These are phyloP conservation scores for Pachydiplax longipennis DNA, from an alignment of 2,888 invertebrate genomes.

Conservation along the genomic window DNA sequence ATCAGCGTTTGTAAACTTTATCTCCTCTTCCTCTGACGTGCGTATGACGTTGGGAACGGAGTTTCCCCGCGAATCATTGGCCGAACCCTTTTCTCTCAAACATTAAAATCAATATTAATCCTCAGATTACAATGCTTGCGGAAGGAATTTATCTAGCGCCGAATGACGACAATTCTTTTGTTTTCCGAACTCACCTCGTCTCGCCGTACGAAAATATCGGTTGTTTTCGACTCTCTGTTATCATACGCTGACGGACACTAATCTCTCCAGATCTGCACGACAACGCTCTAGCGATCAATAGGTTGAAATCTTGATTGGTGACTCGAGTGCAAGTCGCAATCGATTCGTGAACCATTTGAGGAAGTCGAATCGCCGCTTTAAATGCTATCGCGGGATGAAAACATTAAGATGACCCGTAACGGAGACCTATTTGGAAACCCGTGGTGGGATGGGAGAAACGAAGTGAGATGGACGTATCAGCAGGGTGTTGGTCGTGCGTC, in stretches of 20 bases:
- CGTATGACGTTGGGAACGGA: too few relatives aligned
- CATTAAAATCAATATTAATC: too few relatives aligned
- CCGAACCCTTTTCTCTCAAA: too few relatives aligned
- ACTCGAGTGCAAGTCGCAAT: background rate
- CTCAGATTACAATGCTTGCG: background rate
- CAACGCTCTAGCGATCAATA: background rate
- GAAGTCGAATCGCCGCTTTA: background rate
- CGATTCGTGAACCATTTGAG: background rate
- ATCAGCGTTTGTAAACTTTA: too few relatives aligned
- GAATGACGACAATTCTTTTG: background rate
- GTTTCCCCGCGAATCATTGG: too few relatives aligned
- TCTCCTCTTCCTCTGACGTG: too few relatives aligned
- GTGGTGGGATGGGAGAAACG: background rate
- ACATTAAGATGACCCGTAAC: conserved; percentile 23
- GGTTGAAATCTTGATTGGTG: background rate
- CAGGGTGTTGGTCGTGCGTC: conserved; percentile 32
- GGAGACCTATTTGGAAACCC: conserved; percentile 9
- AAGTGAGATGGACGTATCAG: background rate
- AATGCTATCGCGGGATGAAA: conserved; percentile 4
- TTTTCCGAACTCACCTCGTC: background rate
- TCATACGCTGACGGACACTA: background rate
- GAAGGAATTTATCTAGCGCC: background rate
- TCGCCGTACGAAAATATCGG: background rate
- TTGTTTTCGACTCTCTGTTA: background rate
- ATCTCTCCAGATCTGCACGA: background rate